These are phyloP conservation scores for Lasioglossum figueresi DNA, from an alignment of 2,888 invertebrate genomes.

Conservation along the genomic window DNA sequence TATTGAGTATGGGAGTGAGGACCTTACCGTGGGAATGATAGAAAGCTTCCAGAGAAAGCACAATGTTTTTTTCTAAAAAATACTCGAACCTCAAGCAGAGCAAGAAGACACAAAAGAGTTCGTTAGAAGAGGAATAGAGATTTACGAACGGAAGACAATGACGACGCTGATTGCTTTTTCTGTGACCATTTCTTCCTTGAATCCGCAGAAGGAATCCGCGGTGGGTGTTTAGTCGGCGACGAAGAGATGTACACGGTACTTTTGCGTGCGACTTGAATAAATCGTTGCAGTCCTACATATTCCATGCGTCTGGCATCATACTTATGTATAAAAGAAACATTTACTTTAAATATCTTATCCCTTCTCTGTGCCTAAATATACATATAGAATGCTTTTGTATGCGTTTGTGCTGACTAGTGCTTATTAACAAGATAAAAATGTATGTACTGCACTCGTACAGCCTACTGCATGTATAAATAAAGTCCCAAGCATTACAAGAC, in stretches of 20 bases:
- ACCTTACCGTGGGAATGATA: background rate
- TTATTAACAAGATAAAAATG: background rate
- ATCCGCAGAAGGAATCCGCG: background rate
- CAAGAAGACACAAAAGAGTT: background rate
- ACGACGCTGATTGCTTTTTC: constrained; percentile 6
- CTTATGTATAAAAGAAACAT: background rate
- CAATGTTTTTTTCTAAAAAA: background rate
- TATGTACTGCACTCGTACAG: background rate
- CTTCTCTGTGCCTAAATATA: background rate
- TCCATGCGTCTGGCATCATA: background rate
- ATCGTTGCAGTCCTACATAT: background rate
- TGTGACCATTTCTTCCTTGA: background rate
- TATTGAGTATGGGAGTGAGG: background rate
- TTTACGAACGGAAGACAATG: background rate
- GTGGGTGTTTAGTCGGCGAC: background rate
- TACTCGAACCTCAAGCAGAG: background rate
- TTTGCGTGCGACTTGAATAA: background rate
- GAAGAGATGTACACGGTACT: background rate
- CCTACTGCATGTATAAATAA: background rate
- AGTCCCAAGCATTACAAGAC: background rate
- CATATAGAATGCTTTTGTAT: background rate
- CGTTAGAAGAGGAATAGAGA: background rate
- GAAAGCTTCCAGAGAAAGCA: background rate
- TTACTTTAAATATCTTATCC: background rate
- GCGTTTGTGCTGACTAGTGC: background rate